Percentiles rank a stretch among this genome's conserved stretches.
These are phyloP conservation scores for Toxotes lorentzi DNA, from an alignment of 2,797 vertebrate species.

Conservation along the genomic window DNA sequence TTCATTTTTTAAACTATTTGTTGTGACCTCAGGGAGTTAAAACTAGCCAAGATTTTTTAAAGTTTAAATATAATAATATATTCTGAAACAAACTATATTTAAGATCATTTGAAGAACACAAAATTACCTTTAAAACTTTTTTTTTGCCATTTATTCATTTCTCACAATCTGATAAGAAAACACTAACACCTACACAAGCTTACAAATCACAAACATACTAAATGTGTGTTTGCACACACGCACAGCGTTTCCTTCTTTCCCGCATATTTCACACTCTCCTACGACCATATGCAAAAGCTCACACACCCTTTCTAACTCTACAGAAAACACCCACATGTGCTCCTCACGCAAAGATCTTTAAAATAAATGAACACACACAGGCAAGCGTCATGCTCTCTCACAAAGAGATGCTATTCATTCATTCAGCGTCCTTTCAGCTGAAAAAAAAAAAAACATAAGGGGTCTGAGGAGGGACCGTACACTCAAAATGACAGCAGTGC, in stretches of 20 bases:
- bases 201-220: slow-evolving; percentile 48
- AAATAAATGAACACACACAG: slow-evolving; percentile 56
- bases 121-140: not conserved
- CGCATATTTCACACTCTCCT: slow-evolving; percentile 59
- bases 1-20: slow-evolving; percentile 11
- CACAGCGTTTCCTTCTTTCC: slow-evolving; percentile 42
- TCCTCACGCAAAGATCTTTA: slow-evolving; percentile 34
- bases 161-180: slow-evolving; percentile 39
- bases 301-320: slow-evolving; percentile 51
- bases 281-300: slow-evolving; percentile 56
- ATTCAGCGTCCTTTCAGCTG: slow-evolving; percentile 69
- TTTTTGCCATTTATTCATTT: slow-evolving; percentile 15
- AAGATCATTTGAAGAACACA: slow-evolving; percentile 11
- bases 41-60: not conserved
- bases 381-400: slow-evolving; percentile 49
- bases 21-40: not conserved
- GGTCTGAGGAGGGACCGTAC: slow-evolving; percentile 63
- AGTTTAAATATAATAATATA: not conserved
- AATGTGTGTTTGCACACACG: slow-evolving; percentile 36
- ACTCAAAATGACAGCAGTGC: slow-evolving; percentile 71
- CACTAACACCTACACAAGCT: slow-evolving; percentile 50
- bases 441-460: slow-evolving; percentile 33
- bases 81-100: slow-evolving; percentile 5
- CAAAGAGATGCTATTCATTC: slow-evolving; percentile 74
- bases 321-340: slow-evolving; percentile 65